Conservation (phyloP, 1,140 invertebrate species). For the Luehdorfia chinensis region DNA sequence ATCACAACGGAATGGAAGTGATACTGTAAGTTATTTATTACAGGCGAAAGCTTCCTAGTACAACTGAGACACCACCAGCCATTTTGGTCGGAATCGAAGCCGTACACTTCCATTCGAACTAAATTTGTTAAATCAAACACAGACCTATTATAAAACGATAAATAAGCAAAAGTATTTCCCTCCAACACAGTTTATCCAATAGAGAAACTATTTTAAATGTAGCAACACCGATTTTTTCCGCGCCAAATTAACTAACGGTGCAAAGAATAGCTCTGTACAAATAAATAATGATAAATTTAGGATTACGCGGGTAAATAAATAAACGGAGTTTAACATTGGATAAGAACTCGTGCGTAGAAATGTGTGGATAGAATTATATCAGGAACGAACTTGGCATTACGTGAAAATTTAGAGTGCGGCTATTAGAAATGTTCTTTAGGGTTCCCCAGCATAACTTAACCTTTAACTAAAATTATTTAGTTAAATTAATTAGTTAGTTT, state of each 20-base stretch:
- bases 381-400: conserved; percentile 5
- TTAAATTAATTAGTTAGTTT: too few relatives aligned
- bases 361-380: conserved; percentile 9
- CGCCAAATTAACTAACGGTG: conserved; percentile 3
- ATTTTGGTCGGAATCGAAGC: too few relatives aligned
- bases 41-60: too few relatives aligned
- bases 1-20: too few relatives aligned
- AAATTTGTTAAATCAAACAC: conserved; percentile 13
- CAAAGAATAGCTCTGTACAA: conserved; percentile 7
- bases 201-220: conserved; percentile 12
- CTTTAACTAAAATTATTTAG: too few relatives aligned
- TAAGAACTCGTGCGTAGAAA: conserved; percentile 2
- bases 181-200: conserved; percentile 3
- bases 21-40: too few relatives aligned
- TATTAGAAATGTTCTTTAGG: neutral
- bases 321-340: neutral
- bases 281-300: conserved; percentile 18
- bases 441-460: too few relatives aligned
- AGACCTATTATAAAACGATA: conserved; percentile 12
- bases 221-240: conserved; percentile 10
- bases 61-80: too few relatives aligned
- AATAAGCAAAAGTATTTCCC: conserved; percentile 4
- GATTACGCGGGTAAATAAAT: conserved; percentile 12
- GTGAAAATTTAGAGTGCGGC: neutral
- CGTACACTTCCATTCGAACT: conserved; percentile 3